Base-by-base conservation (phyloP, 92 coral and sea anemone genomes). In the Bergia puertoricense region DNA sequence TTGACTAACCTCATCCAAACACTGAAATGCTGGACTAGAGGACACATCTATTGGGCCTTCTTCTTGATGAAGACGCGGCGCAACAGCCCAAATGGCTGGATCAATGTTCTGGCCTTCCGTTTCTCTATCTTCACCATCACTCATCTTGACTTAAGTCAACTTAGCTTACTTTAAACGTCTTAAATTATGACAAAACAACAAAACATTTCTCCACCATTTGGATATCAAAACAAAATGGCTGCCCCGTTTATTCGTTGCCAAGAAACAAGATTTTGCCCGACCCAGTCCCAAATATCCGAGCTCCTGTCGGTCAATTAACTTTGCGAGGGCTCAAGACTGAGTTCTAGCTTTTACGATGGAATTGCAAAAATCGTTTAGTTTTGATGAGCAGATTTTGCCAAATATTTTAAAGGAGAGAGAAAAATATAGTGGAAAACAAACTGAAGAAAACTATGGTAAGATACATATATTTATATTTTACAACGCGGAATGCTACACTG, bases 1-100 rank as follows among this genome's bases (percentile, higher is more conserved):
- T 5, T 6, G 11, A 88, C 93, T 79, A 40, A 97, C 99, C 93
- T 97, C 98, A 85, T 97, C 98, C 22, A 97, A 90, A 81, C 99
- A 97, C 81, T 97, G 99, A 91, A 97, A 97, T 62, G 99, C 99
- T 18, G 99, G 99, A 84, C 98, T 97, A 23, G 99, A 94, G 10
- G 97, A 92, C 3, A 97, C 98, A 94, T 97, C 99, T 5, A 94
- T 95, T 3, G 98, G 99, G 0, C 99, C 99, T 93, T 97, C 97
- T 86, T 97, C 98, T 92, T 95, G 99, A 39, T 94, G 93, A 43
- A 97, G 92, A 88, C 94, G 92, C 74, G 99, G 99, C 43, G 99
- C 99, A 80, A 97, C 87, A 14, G 99, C 99, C 96, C 96, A 94
- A 82, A 97, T 97, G 5, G 99, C 99, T 48, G 99, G 95, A 85